A percentile compares a stretch with the other conserved stretches of the same genome.
Evolutionary conservation across 2,113 vertebrate genomes (phyloP).

Genomic region (Amphiprion ocellaris): DNA sequence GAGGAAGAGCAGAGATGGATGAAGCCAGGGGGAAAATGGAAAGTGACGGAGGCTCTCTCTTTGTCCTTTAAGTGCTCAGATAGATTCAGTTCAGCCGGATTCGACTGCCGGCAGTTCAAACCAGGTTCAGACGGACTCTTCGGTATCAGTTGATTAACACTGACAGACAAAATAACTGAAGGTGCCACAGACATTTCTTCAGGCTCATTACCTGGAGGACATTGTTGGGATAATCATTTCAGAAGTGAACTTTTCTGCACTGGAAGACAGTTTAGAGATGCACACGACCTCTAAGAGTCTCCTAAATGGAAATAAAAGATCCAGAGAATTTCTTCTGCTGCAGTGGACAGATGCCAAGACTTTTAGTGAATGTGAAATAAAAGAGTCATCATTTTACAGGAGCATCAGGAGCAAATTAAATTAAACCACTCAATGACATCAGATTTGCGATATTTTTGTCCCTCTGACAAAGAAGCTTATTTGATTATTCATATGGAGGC

Average conservation of each 20-base stretch:
- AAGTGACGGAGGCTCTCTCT: constrained; percentile 49
- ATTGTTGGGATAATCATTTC: not conserved
- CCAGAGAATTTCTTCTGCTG: too few species aligned
- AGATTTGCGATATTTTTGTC: too few species aligned
- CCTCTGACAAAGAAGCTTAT: too few species aligned
- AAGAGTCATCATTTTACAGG: too few species aligned
- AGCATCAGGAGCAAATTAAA: too few species aligned
- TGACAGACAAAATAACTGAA: not conserved
- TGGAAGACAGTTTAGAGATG: too few species aligned
- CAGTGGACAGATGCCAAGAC: too few species aligned
- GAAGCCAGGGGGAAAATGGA: constrained; percentile 58
- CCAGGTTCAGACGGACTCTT: constrained; percentile 9
- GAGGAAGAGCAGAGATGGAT: not conserved
- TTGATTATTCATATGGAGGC: too few species aligned
- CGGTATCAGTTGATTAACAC: not conserved
- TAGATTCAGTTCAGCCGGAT: constrained; percentile 8
- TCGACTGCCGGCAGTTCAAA: not conserved
- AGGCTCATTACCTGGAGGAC: not conserved
- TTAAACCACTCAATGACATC: too few species aligned
- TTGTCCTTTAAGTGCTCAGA: constrained; percentile 28
- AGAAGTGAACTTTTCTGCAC: not conserved
- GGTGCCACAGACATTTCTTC: not conserved
- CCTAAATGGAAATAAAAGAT: too few species aligned
- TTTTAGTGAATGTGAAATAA: too few species aligned
- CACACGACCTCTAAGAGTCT: too few species aligned